A percentile compares a stretch with the other conserved stretches of the same genome.
These are phyloP conservation scores for Pangasianodon gigas DNA, from an alignment of 2,113 vertebrate species.

Conservation along the genomic window DNA sequence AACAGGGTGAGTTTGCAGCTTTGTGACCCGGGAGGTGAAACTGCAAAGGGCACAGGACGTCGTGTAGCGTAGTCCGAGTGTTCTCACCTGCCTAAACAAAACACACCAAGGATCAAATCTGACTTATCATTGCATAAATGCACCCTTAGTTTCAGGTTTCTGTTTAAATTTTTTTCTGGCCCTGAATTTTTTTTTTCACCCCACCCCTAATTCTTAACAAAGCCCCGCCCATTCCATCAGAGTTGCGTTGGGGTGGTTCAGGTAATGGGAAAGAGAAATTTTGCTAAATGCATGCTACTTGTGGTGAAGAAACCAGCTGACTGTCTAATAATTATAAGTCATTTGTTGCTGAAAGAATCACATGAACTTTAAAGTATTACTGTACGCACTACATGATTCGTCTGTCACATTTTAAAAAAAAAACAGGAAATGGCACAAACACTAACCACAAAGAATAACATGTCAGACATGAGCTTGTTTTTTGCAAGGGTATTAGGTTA, in stretches of 20 bases:
- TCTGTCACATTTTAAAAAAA: not conserved
- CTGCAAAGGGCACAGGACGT: not conserved
- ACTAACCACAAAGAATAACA: not conserved
- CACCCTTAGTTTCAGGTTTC: not conserved
- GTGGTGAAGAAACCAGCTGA: not conserved
- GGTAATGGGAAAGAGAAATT: not conserved
- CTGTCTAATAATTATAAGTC: not conserved
- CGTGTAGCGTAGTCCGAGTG: not conserved
- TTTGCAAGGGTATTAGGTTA: not conserved
- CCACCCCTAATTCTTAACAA: not conserved
- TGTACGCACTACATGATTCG: not conserved
- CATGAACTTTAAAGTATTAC: not conserved
- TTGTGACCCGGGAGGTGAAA: not conserved
- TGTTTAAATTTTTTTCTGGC: not conserved
- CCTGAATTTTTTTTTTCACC: not conserved
- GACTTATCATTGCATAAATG: not conserved
- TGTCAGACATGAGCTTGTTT: not conserved
- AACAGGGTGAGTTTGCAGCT: slow-evolving; percentile 72
- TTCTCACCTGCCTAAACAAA: not conserved
- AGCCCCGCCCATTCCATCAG: not conserved
- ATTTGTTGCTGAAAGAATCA: not conserved
- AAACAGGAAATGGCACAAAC: not conserved
- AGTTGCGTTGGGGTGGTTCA: not conserved
- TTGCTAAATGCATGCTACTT: not conserved
- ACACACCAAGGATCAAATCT: not conserved